phyloP scores from a whole-genome alignment of 2,113 vertebrate genomes.

The Apteryx mantelli region DNA sequence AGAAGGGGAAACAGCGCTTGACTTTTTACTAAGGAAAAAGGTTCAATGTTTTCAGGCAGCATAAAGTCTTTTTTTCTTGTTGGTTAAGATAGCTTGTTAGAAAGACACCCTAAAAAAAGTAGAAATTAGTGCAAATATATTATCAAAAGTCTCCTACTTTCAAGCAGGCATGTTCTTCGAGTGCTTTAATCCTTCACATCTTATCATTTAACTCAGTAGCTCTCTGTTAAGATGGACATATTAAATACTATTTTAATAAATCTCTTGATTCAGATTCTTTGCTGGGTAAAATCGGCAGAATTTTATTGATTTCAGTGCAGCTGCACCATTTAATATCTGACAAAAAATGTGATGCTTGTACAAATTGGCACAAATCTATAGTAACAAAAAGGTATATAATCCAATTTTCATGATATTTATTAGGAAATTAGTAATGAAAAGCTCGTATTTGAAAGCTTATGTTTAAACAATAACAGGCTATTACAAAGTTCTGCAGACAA shows the following conservation, averaged over 20 bases:
- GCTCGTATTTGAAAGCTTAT: background rate
- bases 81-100: background rate
- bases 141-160: background rate
- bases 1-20: background rate
- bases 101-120: background rate
- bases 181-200: background rate
- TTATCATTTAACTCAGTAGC: background rate
- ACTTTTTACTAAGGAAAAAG: background rate
- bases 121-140: background rate
- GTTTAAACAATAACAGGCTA: background rate
- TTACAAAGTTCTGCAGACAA: background rate
- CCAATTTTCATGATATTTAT: background rate
- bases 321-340: background rate
- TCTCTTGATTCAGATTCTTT: background rate
- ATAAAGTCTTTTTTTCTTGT: background rate
- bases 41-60: background rate
- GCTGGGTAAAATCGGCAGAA: background rate
- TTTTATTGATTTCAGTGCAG: background rate
- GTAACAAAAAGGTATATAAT: background rate
- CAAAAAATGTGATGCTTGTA: background rate
- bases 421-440: background rate
- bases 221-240: background rate
- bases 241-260: background rate
- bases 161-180: background rate
- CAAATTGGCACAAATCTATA: background rate